Percentiles rank a stretch among this genome's conserved stretches.
These are phyloP conservation scores for Microchrysa polita DNA, from an alignment of 2,888 invertebrate genomes.

Conservation along the genomic window DNA sequence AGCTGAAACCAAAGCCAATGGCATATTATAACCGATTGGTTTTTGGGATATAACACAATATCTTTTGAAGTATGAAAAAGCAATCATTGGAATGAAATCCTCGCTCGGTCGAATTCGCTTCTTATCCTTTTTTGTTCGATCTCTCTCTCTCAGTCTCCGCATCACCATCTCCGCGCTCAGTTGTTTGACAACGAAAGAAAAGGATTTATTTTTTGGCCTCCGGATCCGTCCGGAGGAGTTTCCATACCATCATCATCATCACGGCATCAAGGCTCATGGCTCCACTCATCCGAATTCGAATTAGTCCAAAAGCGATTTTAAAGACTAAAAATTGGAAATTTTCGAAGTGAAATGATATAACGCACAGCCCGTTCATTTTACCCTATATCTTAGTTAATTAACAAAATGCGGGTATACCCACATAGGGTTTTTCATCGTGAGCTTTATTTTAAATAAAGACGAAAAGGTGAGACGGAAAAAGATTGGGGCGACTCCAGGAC, in stretches of 20 bases:
- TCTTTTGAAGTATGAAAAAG: not conserved
- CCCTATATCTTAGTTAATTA: slow-evolving; percentile 45
- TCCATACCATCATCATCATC: too few species aligned
- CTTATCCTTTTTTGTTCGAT: not conserved
- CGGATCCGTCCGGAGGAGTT: too few species aligned
- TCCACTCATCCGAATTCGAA: not conserved
- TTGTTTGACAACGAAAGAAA: too few species aligned
- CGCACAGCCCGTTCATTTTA: not conserved
- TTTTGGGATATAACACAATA: too few species aligned
- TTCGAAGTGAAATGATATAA: slow-evolving; percentile 9
- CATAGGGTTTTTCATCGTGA: slow-evolving; percentile 17
- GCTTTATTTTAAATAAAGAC: not conserved
- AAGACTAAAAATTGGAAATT: not conserved
- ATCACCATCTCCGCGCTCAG: too few species aligned
- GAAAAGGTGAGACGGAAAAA: too few species aligned
- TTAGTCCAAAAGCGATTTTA: not conserved
- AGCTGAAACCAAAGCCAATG: too few species aligned
- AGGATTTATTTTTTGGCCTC: too few species aligned
- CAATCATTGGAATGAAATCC: not conserved
- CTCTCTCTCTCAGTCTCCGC: not conserved
- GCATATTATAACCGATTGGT: too few species aligned
- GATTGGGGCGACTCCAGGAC: too few species aligned
- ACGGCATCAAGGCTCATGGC: too few species aligned
- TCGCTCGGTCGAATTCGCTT: not conserved
- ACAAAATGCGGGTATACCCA: slow-evolving; percentile 44